These are phyloP conservation scores for Heliconius sara DNA, from an alignment of 2,888 invertebrate species.

Conservation along the genomic window DNA sequence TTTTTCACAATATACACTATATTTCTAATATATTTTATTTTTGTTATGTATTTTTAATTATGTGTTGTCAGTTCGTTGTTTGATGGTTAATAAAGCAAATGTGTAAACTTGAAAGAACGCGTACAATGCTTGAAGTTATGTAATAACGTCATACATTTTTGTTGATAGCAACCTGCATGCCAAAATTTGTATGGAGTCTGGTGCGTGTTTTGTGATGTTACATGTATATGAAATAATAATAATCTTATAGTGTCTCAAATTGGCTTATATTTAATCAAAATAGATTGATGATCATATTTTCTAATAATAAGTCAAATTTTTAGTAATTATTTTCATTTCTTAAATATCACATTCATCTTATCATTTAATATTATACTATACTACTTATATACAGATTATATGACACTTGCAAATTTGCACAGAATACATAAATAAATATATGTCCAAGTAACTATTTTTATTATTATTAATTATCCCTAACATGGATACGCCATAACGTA, in stretches of 20 bases:
- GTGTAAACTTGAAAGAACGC: background rate
- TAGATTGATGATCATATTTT: background rate
- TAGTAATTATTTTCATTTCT: background rate
- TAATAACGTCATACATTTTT: background rate
- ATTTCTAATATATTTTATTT: background rate
- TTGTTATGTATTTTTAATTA: background rate
- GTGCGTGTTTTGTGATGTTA: background rate
- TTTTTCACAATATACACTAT: background rate
- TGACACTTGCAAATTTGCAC: background rate
- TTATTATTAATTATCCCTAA: background rate
- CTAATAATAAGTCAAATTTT: background rate
- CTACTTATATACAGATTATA: constrained; percentile 7
- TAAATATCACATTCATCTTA: background rate
- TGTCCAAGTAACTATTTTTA: background rate
- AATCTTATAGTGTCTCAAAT: background rate
- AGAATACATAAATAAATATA: constrained; percentile 15
- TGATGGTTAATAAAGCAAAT: background rate
- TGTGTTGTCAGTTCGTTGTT: background rate
- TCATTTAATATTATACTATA: constrained; percentile 9
- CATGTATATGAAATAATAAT: constrained; percentile 5
- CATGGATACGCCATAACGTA: constrained; percentile 5
- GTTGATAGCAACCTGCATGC: background rate
- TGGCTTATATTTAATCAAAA: background rate
- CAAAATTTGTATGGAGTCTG: background rate
- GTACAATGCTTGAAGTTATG: too few relatives aligned